Evolutionary conservation across 2,888 invertebrate genomes (phyloP).

Genomic region (Gymnocheta viridis): DNA sequence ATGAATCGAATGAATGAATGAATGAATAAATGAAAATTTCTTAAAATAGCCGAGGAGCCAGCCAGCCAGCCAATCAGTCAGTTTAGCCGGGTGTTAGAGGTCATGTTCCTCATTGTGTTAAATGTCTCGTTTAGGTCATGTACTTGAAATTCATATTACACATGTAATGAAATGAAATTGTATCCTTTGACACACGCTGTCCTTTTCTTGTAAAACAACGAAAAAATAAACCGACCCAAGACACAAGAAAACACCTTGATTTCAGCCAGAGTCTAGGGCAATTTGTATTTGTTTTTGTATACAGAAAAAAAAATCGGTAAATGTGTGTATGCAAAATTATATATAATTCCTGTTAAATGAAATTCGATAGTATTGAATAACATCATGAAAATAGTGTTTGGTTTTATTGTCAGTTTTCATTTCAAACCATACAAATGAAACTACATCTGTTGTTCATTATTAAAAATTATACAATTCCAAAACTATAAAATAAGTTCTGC

Average conservation of each 20-base stretch:
- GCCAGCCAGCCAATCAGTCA: conserved; percentile 14
- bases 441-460: conserved; percentile 34
- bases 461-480: neutral
- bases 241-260: conserved; percentile 54
- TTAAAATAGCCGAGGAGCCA: conserved; percentile 26
- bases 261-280: conserved; percentile 36
- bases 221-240: neutral
- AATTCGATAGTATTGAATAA: conserved; percentile 59
- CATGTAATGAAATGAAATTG: conserved; percentile 55
- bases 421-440: conserved; percentile 51
- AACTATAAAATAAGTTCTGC: neutral
- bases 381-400: conserved; percentile 33
- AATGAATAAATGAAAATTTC: too few species aligned
- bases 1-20: conserved; percentile 22
- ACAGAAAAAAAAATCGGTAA: conserved; percentile 1
- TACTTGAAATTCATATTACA: conserved; percentile 18
- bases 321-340: neutral
- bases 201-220: conserved; percentile 26
- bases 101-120: conserved; percentile 70
- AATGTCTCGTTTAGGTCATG: conserved; percentile 57
- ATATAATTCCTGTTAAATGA: conserved; percentile 55
- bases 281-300: conserved; percentile 30
- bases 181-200: conserved; percentile 70
- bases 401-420: conserved; percentile 26
- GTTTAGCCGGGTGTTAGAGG: conserved; percentile 71